Base-by-base conservation (phyloP, 2,113 vertebrate species). In the Atrichornis clamosus region DNA sequence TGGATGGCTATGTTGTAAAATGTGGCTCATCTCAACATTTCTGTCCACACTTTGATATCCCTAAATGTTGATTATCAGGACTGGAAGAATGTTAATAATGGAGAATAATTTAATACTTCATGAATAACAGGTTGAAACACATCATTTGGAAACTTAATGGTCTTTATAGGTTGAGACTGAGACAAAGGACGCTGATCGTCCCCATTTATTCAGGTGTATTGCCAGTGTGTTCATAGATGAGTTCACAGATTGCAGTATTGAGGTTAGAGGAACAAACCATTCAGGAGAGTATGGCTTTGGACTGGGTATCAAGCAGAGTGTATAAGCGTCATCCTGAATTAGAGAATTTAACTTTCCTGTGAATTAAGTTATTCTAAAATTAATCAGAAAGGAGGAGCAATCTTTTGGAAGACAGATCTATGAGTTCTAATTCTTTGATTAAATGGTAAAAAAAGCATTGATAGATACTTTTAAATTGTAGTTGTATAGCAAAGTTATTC, bases 141-240 rank as follows among this genome's bases (percentile, higher is more conserved):
- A 84, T 84, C 32, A 95, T 96, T 96, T 97, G 50, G 63, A 93
- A 96, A 85, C 53, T 95, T 93, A 97, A 74, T 62, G 44, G 70
- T 75, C 84, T 96, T 92, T 83, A 37, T 87, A 97, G 81, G 76
- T 73, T 16, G 18, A 92, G 58, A 75, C 44, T 72, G 81, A 94
- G 74, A 92, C 39, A 85, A 79, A 90, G 21, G 8, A 69, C 72
- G 30, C 9, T 13, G 16, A 96, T 68, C 1, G 13, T 52, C 46
- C 23, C 39, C 6, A 1, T 83, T 94, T 84, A 74, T 94, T 93
- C 39, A 87, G 37, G 44, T 90, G 69, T 80, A 44, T 53, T 77
- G 80, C n/a, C 89, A 92, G 50, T 26, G 27, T 63, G 47, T 89
- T 95, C 84, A 58, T 6, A 82, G 55, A 84, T 28, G 56, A 70